Evolutionary conservation across 2,113 vertebrate species (phyloP), one percentile per base, ranked within the genome.

Genomic region (Scomber scombrus): DNA sequence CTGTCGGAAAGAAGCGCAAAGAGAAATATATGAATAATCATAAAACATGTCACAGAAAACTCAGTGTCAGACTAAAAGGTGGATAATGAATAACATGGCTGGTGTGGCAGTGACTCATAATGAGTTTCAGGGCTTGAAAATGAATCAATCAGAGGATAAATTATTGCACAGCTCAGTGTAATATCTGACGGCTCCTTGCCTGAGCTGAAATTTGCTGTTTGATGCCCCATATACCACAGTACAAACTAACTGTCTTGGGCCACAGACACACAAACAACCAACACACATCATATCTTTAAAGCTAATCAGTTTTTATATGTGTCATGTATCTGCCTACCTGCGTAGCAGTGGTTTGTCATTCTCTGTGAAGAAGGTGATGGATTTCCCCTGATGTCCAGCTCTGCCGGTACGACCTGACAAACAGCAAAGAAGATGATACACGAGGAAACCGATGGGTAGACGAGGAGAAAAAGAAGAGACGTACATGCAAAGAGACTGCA

Each of bases 361-460:
- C 86, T 99, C 98, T 67, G 98, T 99, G 69, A 99, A 99, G 91
- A 99, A 98, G n/a, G 97, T 99, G 81, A 99, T 65, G 19, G 98
- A 97, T 84, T 94, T 99, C 78, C 98, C 98, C 49, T 67, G 92
- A 88, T 97, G 97, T 12, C 98, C 98, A 6, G 98, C 98, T 95
- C 98, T 94, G 72, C 98, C 98, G 29, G 98, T 99, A 40, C 98
- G 96, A 85, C 98, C 98, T 99, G 91, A 51, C 34, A 83, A 78
- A 69, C 47, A 62, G 13, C 11, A 82, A 45, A 61, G 1, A 56
- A 4, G 18, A 56, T 0, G 8, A 23, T 11, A 51, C 0, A 31
- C 12, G 11, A 49, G 47, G 1, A 3, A 69, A 62, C 5, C 0
- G 2, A 43, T 52, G 45, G 26, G 5, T 31, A 64, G 0, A 49